Evolutionary conservation across 2,113 vertebrate species (phyloP).

Genomic region (Cheilinus undulatus): DNA sequence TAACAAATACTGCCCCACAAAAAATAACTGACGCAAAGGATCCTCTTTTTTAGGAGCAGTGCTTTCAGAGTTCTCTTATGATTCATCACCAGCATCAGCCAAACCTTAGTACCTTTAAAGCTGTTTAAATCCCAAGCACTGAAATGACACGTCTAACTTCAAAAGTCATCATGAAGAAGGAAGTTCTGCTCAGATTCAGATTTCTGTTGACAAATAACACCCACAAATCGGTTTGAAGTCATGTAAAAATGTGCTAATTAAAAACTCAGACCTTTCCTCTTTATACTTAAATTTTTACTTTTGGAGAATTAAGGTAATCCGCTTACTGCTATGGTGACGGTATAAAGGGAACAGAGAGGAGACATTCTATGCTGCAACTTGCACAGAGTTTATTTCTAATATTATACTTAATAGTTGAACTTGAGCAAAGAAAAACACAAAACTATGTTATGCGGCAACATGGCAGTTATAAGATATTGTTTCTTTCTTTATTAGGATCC

Average conservation of each 20-base stretch:
- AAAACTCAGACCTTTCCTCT: not conserved
- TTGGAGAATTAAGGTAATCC: not conserved
- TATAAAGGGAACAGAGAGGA: not conserved
- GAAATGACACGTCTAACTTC: not conserved
- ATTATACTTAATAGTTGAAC: too few relatives aligned
- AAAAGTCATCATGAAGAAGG: not conserved
- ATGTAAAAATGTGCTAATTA: not conserved
- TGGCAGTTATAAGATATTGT: too few relatives aligned
- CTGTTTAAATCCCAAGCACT: slow-evolving; percentile 1
- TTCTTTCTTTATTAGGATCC: too few relatives aligned
- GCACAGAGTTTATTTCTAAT: too few relatives aligned
- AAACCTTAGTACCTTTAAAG: not conserved
- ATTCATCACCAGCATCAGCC: slow-evolving; percentile 23
- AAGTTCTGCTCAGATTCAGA: not conserved
- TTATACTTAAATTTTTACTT: not conserved
- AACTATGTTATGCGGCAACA: too few relatives aligned
- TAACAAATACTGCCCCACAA: slow-evolving; percentile 1
- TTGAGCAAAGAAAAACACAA: too few relatives aligned
- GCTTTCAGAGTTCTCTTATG: not conserved
- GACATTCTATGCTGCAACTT: not conserved
- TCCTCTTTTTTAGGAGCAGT: not conserved
- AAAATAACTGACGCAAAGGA: not conserved
- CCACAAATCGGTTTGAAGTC: slow-evolving; percentile 1
- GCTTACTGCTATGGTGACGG: not conserved
- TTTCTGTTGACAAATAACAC: not conserved